Conservation (phyloP, 30 jellyfish, hydroid and myxozoan genomes). For the Catostylus mosaicus region DNA sequence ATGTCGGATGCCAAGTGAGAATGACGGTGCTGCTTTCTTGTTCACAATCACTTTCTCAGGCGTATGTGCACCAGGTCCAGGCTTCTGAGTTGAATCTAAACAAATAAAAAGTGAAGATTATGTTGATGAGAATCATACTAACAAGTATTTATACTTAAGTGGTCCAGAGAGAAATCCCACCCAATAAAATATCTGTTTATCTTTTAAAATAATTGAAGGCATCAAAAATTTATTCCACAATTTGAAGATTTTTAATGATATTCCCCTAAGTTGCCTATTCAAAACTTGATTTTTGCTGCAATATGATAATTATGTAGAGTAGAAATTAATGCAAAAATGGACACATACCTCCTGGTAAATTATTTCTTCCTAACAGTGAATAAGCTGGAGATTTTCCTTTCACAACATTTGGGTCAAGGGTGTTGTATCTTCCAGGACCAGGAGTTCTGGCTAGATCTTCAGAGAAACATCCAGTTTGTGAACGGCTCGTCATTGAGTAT, state of each 20-base stretch:
- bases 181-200: no score
- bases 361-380: conserved; percentile 93
- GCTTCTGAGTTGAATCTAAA: conserved; percentile 95
- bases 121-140: no score
- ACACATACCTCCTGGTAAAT: conserved; percentile 97
- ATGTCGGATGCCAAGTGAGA: conserved; percentile 97
- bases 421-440: conserved; percentile 96
- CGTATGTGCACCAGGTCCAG: conserved; percentile 99
- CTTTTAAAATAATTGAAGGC: no score
- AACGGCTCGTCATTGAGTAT: conserved; percentile 97
- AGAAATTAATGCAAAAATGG: no score
- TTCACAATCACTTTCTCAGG: conserved; percentile 90
- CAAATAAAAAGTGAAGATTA: no score
- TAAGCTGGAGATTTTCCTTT: conserved; percentile 92
- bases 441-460: conserved; percentile 99
- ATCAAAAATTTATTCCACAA: no score
- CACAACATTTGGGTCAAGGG: conserved; percentile 80
- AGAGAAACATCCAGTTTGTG: conserved; percentile 97
- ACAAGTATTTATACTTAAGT: no score
- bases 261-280: no score
- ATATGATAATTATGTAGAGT: no score
- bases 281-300: no score
- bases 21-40: conserved; percentile 95
- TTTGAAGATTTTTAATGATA: no score
- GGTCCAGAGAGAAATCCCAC: no score